Conservation (phyloP, 2,113 vertebrate genomes). For the Dasyornis broadbenti region DNA sequence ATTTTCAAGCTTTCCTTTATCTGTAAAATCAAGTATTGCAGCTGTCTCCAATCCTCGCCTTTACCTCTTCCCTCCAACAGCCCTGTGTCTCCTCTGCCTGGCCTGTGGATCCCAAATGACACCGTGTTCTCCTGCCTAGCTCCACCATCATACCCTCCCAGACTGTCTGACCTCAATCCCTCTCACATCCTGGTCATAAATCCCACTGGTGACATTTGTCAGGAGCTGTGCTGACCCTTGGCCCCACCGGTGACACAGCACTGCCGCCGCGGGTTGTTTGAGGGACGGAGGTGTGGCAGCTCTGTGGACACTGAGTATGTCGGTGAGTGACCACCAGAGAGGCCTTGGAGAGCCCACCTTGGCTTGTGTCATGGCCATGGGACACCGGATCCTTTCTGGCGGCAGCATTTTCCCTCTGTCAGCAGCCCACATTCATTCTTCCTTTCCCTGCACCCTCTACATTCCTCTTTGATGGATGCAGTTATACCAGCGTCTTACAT, state of each 20-base stretch:
- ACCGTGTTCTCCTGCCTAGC: neutral
- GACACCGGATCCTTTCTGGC: neutral
- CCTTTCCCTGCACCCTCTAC: too few species aligned
- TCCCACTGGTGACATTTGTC: neutral
- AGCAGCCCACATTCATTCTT: fast-evolving
- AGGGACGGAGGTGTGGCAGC: neutral
- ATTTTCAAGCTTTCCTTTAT: neutral
- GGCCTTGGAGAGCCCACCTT: fast-evolving
- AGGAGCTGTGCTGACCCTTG: neutral
- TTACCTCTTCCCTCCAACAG: neutral
- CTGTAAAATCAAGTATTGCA: neutral
- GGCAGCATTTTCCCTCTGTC: neutral
- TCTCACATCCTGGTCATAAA: neutral
- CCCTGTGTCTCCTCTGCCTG: neutral
- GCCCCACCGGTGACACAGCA: neutral
- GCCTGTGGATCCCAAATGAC: neutral
- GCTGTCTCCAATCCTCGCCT: neutral
- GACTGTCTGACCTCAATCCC: conserved; percentile 32
- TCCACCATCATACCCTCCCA: neutral
- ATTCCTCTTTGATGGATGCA: fast-evolving
- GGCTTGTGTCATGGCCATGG: fast-evolving
- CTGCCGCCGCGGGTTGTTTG: neutral
- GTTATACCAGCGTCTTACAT: fast-evolving
- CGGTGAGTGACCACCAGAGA: neutral
- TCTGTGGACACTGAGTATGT: fast-evolving